phyloP scores from a whole-genome alignment of 2,888 invertebrate species.

The Nephrotoma guestfalica region DNA sequence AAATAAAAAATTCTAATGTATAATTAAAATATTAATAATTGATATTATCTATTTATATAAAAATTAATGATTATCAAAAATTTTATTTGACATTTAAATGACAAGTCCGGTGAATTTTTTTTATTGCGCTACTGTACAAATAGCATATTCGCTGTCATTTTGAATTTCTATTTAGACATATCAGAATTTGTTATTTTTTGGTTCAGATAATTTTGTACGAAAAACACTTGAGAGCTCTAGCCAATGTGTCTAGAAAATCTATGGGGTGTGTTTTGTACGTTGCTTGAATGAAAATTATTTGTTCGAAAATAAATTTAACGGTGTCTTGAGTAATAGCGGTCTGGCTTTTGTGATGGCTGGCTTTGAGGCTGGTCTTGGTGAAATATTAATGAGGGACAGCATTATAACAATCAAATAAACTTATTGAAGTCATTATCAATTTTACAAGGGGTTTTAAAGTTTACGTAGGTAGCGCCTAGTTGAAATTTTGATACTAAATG shows the following conservation, averaged over 20 bases:
- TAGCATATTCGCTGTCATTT: not conserved
- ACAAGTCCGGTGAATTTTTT: not conserved
- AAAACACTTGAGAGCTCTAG: not conserved
- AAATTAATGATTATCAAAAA: not conserved
- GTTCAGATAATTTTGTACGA: not conserved
- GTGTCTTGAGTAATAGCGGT: no score
- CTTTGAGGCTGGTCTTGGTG: no score
- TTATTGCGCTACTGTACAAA: not conserved
- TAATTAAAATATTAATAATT: not conserved
- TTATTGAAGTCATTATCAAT: no score
- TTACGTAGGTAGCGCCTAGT: no score
- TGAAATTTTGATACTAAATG: no score
- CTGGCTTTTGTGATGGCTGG: no score
- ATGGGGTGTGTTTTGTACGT: not conserved
- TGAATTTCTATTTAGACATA: not conserved
- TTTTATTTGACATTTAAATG: not conserved
- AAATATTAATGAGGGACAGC: no score
- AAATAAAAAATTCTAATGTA: not conserved
- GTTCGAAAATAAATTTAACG: no score
- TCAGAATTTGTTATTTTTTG: not conserved
- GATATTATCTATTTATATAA: not conserved
- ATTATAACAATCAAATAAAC: no score
- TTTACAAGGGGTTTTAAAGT: no score
- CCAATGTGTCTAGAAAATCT: not conserved
- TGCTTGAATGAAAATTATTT: no score